These are phyloP conservation scores for Phainopepla nitens DNA, from an alignment of 2,113 vertebrate genomes.

Conservation along the genomic window DNA sequence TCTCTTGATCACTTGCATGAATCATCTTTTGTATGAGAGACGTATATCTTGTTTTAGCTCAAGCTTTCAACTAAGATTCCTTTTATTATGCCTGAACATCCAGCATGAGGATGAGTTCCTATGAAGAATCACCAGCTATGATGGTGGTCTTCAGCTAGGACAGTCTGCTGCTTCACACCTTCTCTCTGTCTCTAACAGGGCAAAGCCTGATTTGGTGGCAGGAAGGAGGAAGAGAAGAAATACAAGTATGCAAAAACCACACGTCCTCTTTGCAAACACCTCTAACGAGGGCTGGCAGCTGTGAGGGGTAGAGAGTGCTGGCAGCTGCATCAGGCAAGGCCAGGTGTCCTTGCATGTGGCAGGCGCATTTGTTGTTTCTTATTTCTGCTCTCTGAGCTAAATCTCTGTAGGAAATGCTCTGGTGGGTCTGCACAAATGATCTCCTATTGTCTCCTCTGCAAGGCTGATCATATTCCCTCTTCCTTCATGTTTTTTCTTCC, in stretches of 20 bases:
- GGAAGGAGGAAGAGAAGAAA: neutral
- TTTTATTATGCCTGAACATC: neutral
- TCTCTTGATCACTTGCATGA: neutral
- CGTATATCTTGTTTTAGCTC: neutral
- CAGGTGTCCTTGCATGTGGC: slow-evolving; percentile 21
- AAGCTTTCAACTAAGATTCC: neutral
- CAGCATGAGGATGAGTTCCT: neutral
- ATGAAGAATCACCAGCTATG: neutral
- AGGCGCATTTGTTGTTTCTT: slow-evolving; percentile 21
- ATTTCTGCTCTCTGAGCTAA: neutral
- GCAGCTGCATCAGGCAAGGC: neutral
- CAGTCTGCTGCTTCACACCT: neutral
- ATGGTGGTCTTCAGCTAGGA: neutral
- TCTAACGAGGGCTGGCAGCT: neutral
- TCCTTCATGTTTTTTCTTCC: slow-evolving; percentile 5
- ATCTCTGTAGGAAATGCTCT: neutral
- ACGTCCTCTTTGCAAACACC: neutral
- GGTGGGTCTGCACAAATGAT: slow-evolving; percentile 13
- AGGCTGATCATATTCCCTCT: neutral
- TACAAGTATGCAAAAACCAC: neutral
- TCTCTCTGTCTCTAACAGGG: neutral
- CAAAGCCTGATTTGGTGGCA: neutral
- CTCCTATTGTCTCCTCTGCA: slow-evolving; percentile 4
- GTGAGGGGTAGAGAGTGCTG: neutral
- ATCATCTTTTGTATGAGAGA: neutral